Conservation (phyloP, 2,797 vertebrate genomes). For the Ara ararauna region DNA sequence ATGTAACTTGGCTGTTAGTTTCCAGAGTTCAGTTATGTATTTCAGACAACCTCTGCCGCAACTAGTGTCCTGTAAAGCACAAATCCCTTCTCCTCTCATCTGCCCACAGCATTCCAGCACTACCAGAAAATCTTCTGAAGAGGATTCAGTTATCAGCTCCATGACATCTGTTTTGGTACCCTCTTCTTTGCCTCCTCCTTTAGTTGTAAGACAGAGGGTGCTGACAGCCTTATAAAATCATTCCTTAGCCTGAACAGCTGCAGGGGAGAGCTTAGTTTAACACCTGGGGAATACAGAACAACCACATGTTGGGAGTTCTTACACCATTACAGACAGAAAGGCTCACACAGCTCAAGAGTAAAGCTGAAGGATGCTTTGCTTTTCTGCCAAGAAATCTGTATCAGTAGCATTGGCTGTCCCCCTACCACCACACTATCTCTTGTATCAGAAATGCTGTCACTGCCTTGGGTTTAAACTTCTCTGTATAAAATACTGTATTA, state of each 20-base stretch:
- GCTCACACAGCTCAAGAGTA: neutral
- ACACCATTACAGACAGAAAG: neutral
- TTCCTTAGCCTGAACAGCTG: neutral
- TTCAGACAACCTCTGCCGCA: neutral
- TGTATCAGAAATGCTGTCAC: slow-evolving; percentile 28
- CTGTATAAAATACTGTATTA: slow-evolving; percentile 63
- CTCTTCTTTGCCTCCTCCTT: neutral
- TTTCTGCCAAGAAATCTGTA: neutral
- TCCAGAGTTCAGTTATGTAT: accelerated
- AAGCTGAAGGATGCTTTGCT: neutral
- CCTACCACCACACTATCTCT: neutral
- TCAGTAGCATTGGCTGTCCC: neutral
- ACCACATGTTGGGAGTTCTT: neutral
- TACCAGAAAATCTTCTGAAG: neutral
- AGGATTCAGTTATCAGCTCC: neutral
- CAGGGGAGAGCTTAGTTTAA: neutral
- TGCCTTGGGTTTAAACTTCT: slow-evolving; percentile 53
- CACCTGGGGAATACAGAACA: neutral
- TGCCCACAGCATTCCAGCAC: neutral
- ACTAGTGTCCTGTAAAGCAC: neutral
- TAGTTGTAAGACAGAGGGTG: neutral
- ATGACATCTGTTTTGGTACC: neutral
- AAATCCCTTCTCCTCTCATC: neutral
- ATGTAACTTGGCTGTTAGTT: neutral
- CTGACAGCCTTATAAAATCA: neutral